A percentile compares a stretch with the other conserved stretches of the same genome.
These are phyloP conservation scores for Antechinus flavipes DNA, from an alignment of 2,113 vertebrate genomes.

Conservation along the genomic window DNA sequence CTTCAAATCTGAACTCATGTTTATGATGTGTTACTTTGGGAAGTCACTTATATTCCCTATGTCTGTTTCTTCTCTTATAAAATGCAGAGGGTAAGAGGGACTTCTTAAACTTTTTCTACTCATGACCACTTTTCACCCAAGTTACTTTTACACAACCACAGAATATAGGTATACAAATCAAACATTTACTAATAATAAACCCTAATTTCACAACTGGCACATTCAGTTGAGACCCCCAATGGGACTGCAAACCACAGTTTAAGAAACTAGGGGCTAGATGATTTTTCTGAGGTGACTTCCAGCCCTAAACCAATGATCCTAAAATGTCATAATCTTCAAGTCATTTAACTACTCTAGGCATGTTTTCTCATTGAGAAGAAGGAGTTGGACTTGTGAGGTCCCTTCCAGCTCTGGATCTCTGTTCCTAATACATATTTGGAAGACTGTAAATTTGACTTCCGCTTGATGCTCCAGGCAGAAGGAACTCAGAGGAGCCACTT, in stretches of 20 bases:
- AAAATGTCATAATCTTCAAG: neutral
- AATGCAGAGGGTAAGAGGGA: neutral
- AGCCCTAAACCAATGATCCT: neutral
- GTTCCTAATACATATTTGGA: too few relatives aligned
- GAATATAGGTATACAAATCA: too few relatives aligned
- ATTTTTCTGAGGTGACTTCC: neutral
- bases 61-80: neutral
- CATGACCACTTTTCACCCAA: too few relatives aligned
- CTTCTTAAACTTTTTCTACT: too few relatives aligned
- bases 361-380: neutral
- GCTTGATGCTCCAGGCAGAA: constrained; percentile 22
- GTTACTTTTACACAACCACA: too few relatives aligned
- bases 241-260: too few relatives aligned
- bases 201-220: too few relatives aligned
- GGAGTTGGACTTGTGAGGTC: neutral
- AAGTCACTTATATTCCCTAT: neutral
- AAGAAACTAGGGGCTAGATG: neutral
- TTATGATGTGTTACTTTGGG: neutral
- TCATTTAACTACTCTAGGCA: neutral
- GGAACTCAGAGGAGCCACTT: neutral
- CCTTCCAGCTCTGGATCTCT: neutral
- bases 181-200: too few relatives aligned
- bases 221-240: too few relatives aligned
- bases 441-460: neutral
- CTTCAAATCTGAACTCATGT: neutral